Base-by-base conservation (phyloP, 2,797 vertebrate genomes). In the Masticophis lateralis region DNA sequence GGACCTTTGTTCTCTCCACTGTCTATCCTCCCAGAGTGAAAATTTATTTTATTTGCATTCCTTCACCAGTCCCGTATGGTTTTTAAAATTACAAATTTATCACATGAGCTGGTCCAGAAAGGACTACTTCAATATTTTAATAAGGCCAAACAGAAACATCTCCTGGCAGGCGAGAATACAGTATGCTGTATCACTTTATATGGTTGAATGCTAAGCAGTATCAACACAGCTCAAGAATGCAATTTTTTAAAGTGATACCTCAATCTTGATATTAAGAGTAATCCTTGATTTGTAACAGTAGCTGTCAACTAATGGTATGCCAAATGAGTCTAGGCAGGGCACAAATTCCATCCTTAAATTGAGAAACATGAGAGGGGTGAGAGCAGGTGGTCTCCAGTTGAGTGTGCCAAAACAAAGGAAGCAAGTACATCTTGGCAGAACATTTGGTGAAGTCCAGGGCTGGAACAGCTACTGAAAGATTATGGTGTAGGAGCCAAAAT, bases 181-280 rank as follows among this genome's bases (percentile, higher is more conserved):
- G 32, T 28, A 91, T 86, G 43, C 14, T 74, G 12, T 12, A 47
- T 37, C 43, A 57, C 2, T 59, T 4, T 83, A 25, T 28, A 5
- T 18, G 12, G n/a, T 47, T 91, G 92, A 74, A 27, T 32, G n/a
- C 51, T 88, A 22, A 86, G 16, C 37, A 0, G 5, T 60, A 37
- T 57, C 90, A 59, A 94, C 32, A 32, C n/a, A 94, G 69, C 57
- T 91, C 28, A 60, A 59, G 27, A 8, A 93, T 55, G 55, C 92
- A 63, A 0, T 5, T 32, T 51, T 61, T 63, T 51, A 2, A 63
- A 61, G 25, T 25, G 59, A 25, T 37, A 18, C n/a, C 22, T 74
- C 56, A n/a, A 10, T 8, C 56, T 56, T 90, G 7, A 43, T 61
- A 87, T 3, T 37, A 28, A 59, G 43, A 87, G 25, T 92, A 83